Base-by-base conservation (phyloP, 2,888 invertebrate species). In the Watsonalla cultraria region DNA sequence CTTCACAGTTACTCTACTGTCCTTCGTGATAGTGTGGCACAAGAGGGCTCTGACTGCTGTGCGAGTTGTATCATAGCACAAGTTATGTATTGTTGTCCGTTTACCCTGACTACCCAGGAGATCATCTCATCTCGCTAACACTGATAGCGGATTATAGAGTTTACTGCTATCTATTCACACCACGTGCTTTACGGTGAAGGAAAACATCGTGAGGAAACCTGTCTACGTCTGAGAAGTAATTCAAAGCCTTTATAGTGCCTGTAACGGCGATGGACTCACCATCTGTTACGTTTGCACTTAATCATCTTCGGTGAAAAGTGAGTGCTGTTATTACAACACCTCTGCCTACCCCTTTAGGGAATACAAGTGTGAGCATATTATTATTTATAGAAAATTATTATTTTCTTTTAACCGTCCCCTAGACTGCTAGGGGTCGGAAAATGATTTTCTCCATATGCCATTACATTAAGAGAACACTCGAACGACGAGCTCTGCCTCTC, bases 381-480 rank as follows among this genome's bases (percentile, higher is more conserved):
- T n/a, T n/a, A 24, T 24, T 24, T 24, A 4, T 2, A 24, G 24
- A 24, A 24, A 24, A 24, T 24, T 24, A 24, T 24, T 24, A 24
- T 24, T 24, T 24, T 24, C 2, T 24, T 24, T 24, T 24, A 2
- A 1, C 24, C 24, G 24, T 24, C 24, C 37, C 37, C 7, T 37
- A 37, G 1, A 37, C 37, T 6, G 15, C 15, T 7, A 35, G 35
- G 5, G 49, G 14, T 37, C 4, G 9, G 9, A 49, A 39, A 37
- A 15, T 15, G 13, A 14, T 39, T 49, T 5, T 49, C 8, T 49
- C 37, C 2, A 15, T 37, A 49, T 68, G 55, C 62, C 58, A 63
- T 62, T 56, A 57, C 65, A 61, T 65, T 68, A 65, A 62, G 59
- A 66, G 65, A 66, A 68, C 66, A 63, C 68, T 67, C 62, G 57